Evolutionary conservation across 2,113 vertebrate species (phyloP), one percentile per base, ranked within the genome.

Genomic region (Toxostoma redivivum): DNA sequence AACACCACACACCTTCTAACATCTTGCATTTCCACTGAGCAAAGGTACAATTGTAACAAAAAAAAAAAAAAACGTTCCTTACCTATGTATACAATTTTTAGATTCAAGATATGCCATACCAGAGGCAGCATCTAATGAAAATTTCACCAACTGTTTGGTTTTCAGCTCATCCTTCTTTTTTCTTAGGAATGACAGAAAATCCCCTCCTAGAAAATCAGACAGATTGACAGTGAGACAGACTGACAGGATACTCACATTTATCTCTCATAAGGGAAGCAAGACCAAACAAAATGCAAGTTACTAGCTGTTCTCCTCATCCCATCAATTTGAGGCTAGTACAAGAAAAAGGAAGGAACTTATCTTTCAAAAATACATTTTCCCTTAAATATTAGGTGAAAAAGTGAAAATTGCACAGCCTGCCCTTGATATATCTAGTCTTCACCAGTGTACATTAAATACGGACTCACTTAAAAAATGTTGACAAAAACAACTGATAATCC

Each of bases 21-120:
- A 86, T 10, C 10, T 47, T 65, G 30, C 8, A 74, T 54, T 69
- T 61, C 58, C 74, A 91, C 28, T n/a, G 12, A 70, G 23, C 10
- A 71, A 91, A 95, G 79, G 35, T 48, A 76, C 5, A 76, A 35
- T 6, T 77, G 8, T 18, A 60, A 82, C 35, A 28, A 28, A 76
- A 89, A 83, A 82, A 76, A 89, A 83, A 82, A 81, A 70, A 35
- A 30, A 11, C 48, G 62, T 85, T 97, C 48, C 98, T 97, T 98
- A 99, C 99, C 99, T 99, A 98, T 99, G 99, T 96, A 99, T 99
- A 76, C 99, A 99, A 96, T 99, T 99, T 97, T 99, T 99, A 56
- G 98, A 98, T 96, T 99, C 99, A 1, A 99, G 98, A 97, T 99
- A 99, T 0, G 99, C 98, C 99, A 99, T 99, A 53, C 99, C 99